Percentiles rank a stretch among this genome's conserved stretches.
These are phyloP conservation scores for Lemur catta DNA, from an alignment of 2,797 vertebrate species.

Conservation along the genomic window DNA sequence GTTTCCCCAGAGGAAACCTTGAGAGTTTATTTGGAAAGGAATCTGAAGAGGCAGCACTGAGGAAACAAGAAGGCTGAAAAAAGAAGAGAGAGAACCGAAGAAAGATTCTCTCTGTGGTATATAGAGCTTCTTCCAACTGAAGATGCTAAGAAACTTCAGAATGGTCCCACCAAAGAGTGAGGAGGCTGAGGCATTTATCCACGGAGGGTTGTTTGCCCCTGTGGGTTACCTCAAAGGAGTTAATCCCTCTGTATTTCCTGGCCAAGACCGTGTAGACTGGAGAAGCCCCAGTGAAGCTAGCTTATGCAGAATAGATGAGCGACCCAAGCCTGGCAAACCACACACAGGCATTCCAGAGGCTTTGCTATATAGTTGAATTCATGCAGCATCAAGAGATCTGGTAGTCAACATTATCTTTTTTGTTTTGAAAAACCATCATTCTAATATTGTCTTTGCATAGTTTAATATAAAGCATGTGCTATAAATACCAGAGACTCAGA, in stretches of 20 bases:
- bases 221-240: not conserved
- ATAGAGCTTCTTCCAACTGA: too few species aligned
- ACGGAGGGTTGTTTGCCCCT: not conserved
- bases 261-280: accelerated
- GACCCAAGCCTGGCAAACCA: not conserved
- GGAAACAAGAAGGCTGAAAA: not conserved
- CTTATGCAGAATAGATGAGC: not conserved
- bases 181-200: not conserved
- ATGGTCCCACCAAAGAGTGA: not conserved
- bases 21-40: not conserved
- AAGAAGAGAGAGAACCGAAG: not conserved
- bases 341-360: not conserved
- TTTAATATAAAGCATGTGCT: not conserved
- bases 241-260: not conserved
- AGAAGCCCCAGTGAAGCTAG: accelerated
- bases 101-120: not conserved
- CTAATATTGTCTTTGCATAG: not conserved
- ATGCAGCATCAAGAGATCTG: too few species aligned
- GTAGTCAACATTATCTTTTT: not conserved
- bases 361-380: accelerated
- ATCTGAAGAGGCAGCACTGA: not conserved
- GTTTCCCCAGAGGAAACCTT: not conserved
- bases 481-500: not conserved
- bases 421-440: not conserved
- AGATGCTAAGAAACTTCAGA: not conserved